phyloP scores from a whole-genome alignment of 1,140 invertebrate species.

The Carcinoscorpius rotundicauda region DNA sequence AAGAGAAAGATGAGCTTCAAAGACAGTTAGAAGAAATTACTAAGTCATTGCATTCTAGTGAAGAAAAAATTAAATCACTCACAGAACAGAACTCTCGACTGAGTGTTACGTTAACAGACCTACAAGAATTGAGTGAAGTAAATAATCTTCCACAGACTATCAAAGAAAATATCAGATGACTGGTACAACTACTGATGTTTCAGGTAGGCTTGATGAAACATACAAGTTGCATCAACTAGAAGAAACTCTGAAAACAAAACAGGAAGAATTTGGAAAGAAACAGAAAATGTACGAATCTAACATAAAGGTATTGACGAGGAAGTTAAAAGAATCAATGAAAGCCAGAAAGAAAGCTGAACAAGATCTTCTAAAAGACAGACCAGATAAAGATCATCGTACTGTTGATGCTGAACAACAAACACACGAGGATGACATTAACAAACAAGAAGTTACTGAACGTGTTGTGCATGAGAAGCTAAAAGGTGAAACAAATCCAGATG shows the following conservation, averaged over 20 bases:
- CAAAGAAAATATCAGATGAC: too few species aligned
- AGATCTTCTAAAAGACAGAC: too few species aligned
- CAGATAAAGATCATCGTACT: too few species aligned
- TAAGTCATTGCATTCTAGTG: slow-evolving; percentile 2
- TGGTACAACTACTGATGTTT: too few species aligned
- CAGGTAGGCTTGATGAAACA: slow-evolving; percentile 3
- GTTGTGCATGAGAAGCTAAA: not conserved
- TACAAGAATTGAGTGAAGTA: too few species aligned
- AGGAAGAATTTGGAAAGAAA: slow-evolving; percentile 16
- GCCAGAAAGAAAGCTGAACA: slow-evolving; percentile 22
- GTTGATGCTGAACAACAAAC: too few species aligned
- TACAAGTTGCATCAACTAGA: slow-evolving; percentile 11
- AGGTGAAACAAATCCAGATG: slow-evolving; percentile 8
- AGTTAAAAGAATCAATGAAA: slow-evolving; percentile 28
- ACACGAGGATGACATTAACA: too few species aligned
- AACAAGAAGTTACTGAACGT: slow-evolving; percentile 27
- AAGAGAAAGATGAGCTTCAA: too few species aligned
- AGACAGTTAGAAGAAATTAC: not conserved
- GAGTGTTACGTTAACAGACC: not conserved
- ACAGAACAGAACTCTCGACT: not conserved
- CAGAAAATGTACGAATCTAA: slow-evolving; percentile 24
- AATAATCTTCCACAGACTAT: too few species aligned
- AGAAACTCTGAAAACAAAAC: not conserved
- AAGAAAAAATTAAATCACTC: slow-evolving; percentile 2
- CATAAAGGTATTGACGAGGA: slow-evolving; percentile 28